A percentile compares a stretch with the other conserved stretches of the same genome.
Evolutionary conservation across 2,797 vertebrate genomes (phyloP).

Genomic region (Taenioides sp.): DNA sequence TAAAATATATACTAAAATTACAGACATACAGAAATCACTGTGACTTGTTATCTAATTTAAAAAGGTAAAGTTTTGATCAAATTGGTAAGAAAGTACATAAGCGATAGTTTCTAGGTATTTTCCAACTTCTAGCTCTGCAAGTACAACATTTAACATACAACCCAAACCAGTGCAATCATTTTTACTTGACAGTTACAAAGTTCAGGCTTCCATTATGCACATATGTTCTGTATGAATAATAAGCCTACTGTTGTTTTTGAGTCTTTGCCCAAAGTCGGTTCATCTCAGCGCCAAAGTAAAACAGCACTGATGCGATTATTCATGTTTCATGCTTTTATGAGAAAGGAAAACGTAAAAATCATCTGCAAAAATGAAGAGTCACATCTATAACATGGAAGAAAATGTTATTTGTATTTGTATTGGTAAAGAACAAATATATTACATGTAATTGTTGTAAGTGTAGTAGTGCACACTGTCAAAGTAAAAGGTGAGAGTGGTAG

Average conservation of each 20-base stretch:
- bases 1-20: too few relatives aligned
- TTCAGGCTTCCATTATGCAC: constrained; percentile 21
- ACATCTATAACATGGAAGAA: neutral
- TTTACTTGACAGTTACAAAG: constrained; percentile 26
- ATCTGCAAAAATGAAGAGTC: neutral
- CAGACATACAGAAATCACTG: too few relatives aligned
- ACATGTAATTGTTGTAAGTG: too few relatives aligned
- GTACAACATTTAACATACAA: neutral
- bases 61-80: too few relatives aligned
- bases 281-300: constrained; percentile 11
- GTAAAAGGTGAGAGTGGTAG: too few relatives aligned
- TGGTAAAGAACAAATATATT: neutral
- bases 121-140: neutral
- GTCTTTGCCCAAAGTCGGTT: constrained; percentile 7
- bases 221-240: constrained; percentile 26
- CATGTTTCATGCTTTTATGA: neutral
- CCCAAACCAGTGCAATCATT: neutral
- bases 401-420: neutral
- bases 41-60: too few relatives aligned
- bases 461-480: too few relatives aligned
- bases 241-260: constrained; percentile 45
- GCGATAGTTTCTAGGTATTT: neutral
- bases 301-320: constrained; percentile 9
- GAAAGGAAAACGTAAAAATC: neutral
- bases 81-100: neutral